phyloP scores from a whole-genome alignment of 2,797 vertebrate species.

The Glyptemys insculpta region DNA sequence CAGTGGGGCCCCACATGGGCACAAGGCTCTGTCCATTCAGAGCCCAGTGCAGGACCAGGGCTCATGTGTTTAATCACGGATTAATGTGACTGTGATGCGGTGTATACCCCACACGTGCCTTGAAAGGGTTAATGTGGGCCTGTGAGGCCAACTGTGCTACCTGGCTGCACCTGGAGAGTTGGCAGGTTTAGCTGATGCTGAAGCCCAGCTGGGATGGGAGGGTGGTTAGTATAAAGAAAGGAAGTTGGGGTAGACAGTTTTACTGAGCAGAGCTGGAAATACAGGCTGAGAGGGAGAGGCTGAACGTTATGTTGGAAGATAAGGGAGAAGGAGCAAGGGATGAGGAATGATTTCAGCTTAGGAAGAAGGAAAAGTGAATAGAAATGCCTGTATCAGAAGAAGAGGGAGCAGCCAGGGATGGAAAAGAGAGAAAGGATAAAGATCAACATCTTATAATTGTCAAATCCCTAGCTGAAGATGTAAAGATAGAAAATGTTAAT shows the following conservation, averaged over 20 bases:
- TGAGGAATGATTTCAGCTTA: background rate
- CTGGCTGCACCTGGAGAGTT: background rate
- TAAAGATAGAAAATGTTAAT: background rate
- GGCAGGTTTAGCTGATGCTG: background rate
- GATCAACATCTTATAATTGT: background rate
- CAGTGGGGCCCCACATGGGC: background rate
- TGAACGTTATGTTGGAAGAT: background rate
- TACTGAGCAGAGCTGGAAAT: background rate
- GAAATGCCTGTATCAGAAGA: background rate
- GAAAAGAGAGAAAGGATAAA: background rate
- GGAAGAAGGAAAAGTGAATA: background rate
- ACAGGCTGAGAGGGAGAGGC: background rate
- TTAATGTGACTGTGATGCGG: background rate
- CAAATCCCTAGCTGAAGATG: background rate
- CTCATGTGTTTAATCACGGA: background rate
- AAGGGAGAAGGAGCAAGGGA: background rate
- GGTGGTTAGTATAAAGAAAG: background rate
- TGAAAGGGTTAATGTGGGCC: background rate
- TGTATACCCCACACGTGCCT: background rate
- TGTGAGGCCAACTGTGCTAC: no score
- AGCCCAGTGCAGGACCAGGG: background rate
- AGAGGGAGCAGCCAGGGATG: background rate
- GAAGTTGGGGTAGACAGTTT: background rate
- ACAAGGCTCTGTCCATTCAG: fast-evolving
- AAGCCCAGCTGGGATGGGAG: background rate